Evolutionary conservation across 2,113 vertebrate species (phyloP).

Genomic region (Mungos mungo): DNA sequence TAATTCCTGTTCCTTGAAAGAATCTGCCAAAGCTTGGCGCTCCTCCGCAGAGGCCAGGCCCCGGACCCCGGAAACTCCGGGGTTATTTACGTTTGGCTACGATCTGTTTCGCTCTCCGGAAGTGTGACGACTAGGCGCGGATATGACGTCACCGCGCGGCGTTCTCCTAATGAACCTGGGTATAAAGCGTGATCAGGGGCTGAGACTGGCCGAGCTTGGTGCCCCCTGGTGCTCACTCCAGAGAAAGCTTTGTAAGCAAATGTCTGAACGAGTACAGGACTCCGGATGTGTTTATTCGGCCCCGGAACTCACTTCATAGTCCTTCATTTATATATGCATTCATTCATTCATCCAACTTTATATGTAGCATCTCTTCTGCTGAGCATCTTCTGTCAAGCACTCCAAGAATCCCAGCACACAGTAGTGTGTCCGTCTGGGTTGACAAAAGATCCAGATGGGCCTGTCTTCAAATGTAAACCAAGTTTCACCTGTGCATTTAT

Average conservation of each 20-base stretch:
- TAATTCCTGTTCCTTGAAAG: neutral
- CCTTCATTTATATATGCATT: neutral
- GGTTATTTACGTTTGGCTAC: neutral
- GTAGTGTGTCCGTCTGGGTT: neutral
- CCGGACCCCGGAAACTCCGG: neutral
- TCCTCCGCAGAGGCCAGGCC: accelerated
- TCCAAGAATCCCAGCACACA: neutral
- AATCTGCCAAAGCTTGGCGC: accelerated
- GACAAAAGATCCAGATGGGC: neutral
- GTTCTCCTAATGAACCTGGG: accelerated
- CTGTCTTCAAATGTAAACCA: neutral
- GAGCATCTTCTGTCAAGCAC: neutral
- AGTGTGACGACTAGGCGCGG: neutral
- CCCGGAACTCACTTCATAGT: neutral
- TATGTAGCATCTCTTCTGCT: neutral
- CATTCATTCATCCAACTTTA: neutral
- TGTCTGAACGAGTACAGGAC: accelerated
- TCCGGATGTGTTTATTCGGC: neutral
- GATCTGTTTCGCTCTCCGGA: neutral
- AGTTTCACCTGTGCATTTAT: neutral
- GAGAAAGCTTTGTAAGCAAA: neutral
- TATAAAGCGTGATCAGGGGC: accelerated
- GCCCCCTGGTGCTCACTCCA: neutral
- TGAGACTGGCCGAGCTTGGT: neutral
- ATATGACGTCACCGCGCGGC: conserved; percentile 8